A percentile compares a stretch with the other conserved stretches of the same genome.
Conservation (phyloP, 2,888 invertebrate genomes). For the Horisme vitalbata region DNA sequence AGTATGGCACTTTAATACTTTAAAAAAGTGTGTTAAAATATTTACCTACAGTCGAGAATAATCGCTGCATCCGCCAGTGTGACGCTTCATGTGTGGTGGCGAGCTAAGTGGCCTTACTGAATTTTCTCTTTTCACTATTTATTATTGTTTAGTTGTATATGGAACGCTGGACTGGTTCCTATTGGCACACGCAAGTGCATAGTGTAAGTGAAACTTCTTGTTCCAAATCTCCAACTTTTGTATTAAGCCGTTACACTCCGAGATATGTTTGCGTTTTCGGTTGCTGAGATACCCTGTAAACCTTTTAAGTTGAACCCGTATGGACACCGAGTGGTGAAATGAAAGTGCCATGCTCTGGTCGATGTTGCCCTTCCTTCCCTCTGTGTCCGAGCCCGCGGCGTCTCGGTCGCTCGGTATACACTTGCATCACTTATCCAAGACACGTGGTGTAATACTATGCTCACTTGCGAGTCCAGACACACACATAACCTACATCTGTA, state of each 20-base stretch:
- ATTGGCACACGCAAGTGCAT: slow-evolving; percentile 82
- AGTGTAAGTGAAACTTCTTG: slow-evolving; percentile 82
- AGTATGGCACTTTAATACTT: slow-evolving; percentile 80
- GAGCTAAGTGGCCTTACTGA: slow-evolving; percentile 77
- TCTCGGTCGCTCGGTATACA: slow-evolving; percentile 47
- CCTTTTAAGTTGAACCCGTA: slow-evolving; percentile 68
- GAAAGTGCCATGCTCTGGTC: slow-evolving; percentile 83
- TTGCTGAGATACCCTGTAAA: slow-evolving; percentile 69
- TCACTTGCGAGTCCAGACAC: slow-evolving; percentile 64
- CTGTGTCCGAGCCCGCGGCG: slow-evolving; percentile 43
- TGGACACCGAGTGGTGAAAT: slow-evolving; percentile 68
- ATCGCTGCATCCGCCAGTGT: slow-evolving; percentile 73
- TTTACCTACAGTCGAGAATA: slow-evolving; percentile 61
- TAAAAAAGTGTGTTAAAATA: slow-evolving; percentile 58
- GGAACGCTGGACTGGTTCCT: slow-evolving; percentile 77
- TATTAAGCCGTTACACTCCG: slow-evolving; percentile 75
- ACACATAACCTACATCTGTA: slow-evolving; percentile 57
- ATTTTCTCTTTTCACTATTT: slow-evolving; percentile 68
- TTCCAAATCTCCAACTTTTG: slow-evolving; percentile 83
- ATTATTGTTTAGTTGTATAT: slow-evolving; percentile 56
- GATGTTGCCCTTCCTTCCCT: slow-evolving; percentile 67
- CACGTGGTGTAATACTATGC: slow-evolving; percentile 64
- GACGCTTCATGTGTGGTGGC: slow-evolving; percentile 78
- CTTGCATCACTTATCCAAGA: slow-evolving; percentile 52
- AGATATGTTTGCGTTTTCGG: slow-evolving; percentile 79